Conservation (phyloP, 1,140 invertebrate species). For the Scaptomyza hsui region DNA sequence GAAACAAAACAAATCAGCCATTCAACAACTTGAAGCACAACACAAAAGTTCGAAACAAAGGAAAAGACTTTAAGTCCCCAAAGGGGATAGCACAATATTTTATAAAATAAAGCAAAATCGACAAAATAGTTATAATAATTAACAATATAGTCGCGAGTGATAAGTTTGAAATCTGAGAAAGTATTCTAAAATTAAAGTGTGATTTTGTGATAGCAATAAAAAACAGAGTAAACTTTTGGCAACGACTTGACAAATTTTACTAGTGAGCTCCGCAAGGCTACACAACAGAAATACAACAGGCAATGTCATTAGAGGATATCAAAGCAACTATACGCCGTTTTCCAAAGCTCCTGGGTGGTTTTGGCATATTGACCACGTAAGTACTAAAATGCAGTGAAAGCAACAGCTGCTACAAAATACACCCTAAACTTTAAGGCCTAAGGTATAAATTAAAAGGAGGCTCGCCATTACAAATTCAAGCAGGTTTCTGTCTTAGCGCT, state of each 20-base stretch:
- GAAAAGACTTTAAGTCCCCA: conserved; percentile 23
- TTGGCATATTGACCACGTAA: conserved; percentile 80
- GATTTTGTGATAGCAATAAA: conserved; percentile 23
- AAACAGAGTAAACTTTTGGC: conserved; percentile 63
- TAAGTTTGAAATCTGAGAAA: conserved; percentile 41
- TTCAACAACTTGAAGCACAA: conserved; percentile 60
- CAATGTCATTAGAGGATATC: conserved; percentile 76
- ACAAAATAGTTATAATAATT: conserved; percentile 3
- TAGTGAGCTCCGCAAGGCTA: conserved; percentile 34
- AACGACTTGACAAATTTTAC: conserved; percentile 44
- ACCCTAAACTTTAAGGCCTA: neutral
- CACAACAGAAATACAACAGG: conserved; percentile 46
- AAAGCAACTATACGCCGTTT: conserved; percentile 70
- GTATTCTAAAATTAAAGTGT: conserved; percentile 63
- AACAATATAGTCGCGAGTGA: conserved; percentile 28
- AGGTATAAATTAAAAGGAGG: conserved; percentile 12
- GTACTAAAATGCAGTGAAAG: conserved; percentile 21
- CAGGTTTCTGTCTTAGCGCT: neutral
- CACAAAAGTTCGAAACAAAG: conserved; percentile 44
- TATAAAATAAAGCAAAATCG: conserved; percentile 7
- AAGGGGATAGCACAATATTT: conserved; percentile 18
- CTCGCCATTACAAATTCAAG: conserved; percentile 27
- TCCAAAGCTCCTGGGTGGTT: conserved; percentile 71
- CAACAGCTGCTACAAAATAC: neutral
- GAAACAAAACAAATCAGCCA: conserved; percentile 55